Percentiles rank a stretch among this genome's conserved stretches.
phyloP scores from a whole-genome alignment of 2,113 vertebrate genomes.

The Ascaphus truei region DNA sequence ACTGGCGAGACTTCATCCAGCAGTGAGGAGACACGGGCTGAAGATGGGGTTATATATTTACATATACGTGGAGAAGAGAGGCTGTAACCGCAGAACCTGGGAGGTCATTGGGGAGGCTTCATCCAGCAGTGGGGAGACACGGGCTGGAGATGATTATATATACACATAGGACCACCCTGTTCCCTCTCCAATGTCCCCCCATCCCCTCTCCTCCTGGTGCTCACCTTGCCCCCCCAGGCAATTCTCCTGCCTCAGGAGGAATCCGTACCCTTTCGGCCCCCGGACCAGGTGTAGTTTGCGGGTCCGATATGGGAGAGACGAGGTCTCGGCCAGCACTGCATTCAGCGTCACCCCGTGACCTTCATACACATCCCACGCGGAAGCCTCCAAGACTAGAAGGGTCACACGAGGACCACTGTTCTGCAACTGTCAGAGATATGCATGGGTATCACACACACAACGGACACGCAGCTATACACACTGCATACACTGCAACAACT shows the following conservation, averaged over 20 bases:
- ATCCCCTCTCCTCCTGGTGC: not conserved
- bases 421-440: conserved; percentile 63
- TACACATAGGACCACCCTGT: too few species aligned
- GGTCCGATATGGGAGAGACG: conserved; percentile 66
- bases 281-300: conserved; percentile 73
- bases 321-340: conserved; percentile 66
- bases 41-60: too few species aligned
- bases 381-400: conserved; percentile 74
- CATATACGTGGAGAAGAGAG: too few species aligned
- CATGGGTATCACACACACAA: too few species aligned
- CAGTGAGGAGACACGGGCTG: too few species aligned
- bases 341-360: conserved; percentile 65
- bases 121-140: too few species aligned
- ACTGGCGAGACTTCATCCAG: too few species aligned
- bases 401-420: conserved; percentile 68
- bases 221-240: conserved; percentile 62
- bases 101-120: too few species aligned
- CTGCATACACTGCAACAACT: too few species aligned
- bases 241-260: conserved; percentile 82
- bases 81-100: too few species aligned
- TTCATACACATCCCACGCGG: conserved; percentile 67
- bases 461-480: too few species aligned
- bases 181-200: not conserved
- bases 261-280: conserved; percentile 78
- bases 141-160: too few species aligned